Base-by-base conservation (phyloP, 2,888 invertebrate genomes). In the Euplagia quadripunctaria region DNA sequence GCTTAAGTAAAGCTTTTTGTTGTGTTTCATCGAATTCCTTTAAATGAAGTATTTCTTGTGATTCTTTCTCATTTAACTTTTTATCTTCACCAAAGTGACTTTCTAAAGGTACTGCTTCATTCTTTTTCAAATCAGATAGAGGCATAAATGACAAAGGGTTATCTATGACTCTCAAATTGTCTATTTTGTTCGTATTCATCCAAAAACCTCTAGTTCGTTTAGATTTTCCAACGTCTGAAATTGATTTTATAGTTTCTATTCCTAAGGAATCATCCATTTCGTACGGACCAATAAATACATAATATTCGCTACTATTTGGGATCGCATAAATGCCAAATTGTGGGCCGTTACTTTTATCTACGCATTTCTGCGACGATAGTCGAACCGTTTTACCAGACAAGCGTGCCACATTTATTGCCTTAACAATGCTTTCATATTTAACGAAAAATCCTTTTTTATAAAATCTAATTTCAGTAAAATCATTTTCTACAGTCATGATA, bases 391-490 rank as follows among this genome's bases (percentile, higher is more conserved):
- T 95, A 8, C 90, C 88, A 20, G 93, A 90, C n/a, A 88, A 80
- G 73, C 93, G 90, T 12, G 96, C 96, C 64, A 96, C 93, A 76
- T 92, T 89, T 52, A 96, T 94, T 51, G 96, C 94, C 77, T 92
- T 93, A 65, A 94, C 82, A 79, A 97, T 91, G 84, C 96, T 95
- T 73, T 94, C 96, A 84, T 93, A 90, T 87, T 96, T 96, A 1
- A 97, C 96, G 72, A 96, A 96, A 85, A 96, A 96, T 1, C 96
- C 94, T 83, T 91, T 94, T 64, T 91, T 92, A 74, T 89, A 91
- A 84, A 97, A 96, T 71, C 94, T 91, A 68, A 97, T 91, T 85
- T 96, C 96, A 31, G 87, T 89, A 86, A 97, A 96, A 87, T 96
- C 96, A 73, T 96, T 92, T 89, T 96, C 96, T 63, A 97, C 80